Base-by-base conservation (phyloP, 1,140 invertebrate genomes). In the Diorhabda carinulata region DNA sequence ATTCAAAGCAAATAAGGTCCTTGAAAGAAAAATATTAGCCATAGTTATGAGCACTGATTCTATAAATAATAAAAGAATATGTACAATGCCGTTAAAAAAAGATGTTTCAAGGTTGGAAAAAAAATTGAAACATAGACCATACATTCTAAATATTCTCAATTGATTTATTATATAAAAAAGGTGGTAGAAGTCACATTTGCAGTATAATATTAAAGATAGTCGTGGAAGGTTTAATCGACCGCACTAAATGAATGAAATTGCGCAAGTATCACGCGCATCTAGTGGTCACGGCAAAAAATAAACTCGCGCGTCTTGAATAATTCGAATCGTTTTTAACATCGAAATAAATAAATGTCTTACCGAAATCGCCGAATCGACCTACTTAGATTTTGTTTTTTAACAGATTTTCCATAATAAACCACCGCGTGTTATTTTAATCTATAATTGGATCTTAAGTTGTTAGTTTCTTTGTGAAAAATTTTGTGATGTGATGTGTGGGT, bases 401-500 rank as follows among this genome's bases (percentile, higher is more conserved):
- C 42, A 42, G n/a, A 52, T 56, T 4, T 10, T 43, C 25, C 25
- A 25, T 25, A 25, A 25, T 25, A 25, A 25, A 25, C 25, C 25
- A 25, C 25, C 25, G 25, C 25, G 25, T 25, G 25, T 25, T 25
- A 25, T 25, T 25, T 25, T 43, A 4, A 44, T 44, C 62, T 44
- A 44, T n/a, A n/a, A 6, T 56, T 56, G n/a, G 1, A 7, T 25
- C 25, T 25, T 25, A 25, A 25, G 25, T 25, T 43, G 41, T 62
- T 9, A 7, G 8, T 25, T 10, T 60, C 43, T 43, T n/a, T 10
- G 61, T 67, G 42, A 47, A 25, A 25, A 25, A 56, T 43, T 43
- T 52, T 42, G 63, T 52, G 67, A 63, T 75, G 73, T 71, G 52
- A 73, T 75, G 72, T 71, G 73, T 73, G 44, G 61, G 70, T 68